phyloP scores from a whole-genome alignment of 2,888 invertebrate species.

The Oasisia sp. region DNA sequence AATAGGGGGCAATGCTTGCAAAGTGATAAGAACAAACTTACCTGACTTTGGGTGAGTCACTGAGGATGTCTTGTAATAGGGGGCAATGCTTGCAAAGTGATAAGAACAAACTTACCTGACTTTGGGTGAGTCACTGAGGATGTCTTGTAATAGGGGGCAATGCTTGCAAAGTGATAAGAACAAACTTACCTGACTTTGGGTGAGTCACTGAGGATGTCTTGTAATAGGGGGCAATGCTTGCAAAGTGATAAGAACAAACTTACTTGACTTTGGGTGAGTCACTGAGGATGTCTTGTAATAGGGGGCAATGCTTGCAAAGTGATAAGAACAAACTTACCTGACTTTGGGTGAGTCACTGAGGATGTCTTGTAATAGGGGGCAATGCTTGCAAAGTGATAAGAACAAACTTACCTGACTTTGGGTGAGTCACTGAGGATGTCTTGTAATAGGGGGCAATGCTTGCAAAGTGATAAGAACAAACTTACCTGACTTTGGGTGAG shows the following conservation, averaged over 20 bases:
- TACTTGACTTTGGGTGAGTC: not conserved
- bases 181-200: not conserved
- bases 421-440: not conserved
- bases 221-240: not conserved
- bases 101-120: not conserved
- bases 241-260: not conserved
- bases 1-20: not conserved
- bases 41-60: not conserved
- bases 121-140: not conserved
- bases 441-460: not conserved
- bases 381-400: not conserved
- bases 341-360: not conserved
- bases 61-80: not conserved
- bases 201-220: not conserved
- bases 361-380: not conserved
- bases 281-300: not conserved
- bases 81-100: not conserved
- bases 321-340: not conserved
- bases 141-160: not conserved
- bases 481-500: slow-evolving; percentile 4
- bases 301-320: not conserved
- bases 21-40: not conserved
- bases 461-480: not conserved
- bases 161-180: not conserved
- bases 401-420: not conserved